Base-by-base conservation (phyloP, 2,797 vertebrate species). In the Typhlichthys subterraneus region DNA sequence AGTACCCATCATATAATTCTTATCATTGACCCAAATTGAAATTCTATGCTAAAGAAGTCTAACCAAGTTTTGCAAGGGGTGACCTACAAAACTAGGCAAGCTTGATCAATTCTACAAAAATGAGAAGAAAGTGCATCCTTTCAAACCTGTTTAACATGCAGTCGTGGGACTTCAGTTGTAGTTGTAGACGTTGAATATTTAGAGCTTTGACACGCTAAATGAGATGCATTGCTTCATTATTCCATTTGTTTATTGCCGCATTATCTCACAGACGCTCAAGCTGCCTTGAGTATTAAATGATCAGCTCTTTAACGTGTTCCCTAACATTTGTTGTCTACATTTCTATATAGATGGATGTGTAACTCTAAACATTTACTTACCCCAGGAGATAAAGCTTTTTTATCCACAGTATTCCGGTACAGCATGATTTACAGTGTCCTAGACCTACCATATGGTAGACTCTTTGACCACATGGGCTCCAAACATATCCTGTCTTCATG, bases 41-140 rank as follows among this genome's bases (percentile, higher is more conserved):
- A 73, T 77, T 76, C 76, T 79, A 63, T 81, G 77, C 71, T 69
- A 76, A 73, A 85, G 79, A 84, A 83, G 63, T 63, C 81, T 77
- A 75, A 77, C 74, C 72, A 78, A 70, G 73, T 70, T 85, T 59
- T 89, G 86, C 90, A 84, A 87, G 47, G 79, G 56, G 57, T 90
- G 91, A 93, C 91, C 92, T 92, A 93, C 80, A 92, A 92, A 92
- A 86, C 88, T 65, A 82, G 77, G 80, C 79, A 83, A 77, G 87
- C 91, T 87, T 90, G 85, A 91, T 83, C 73, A 88, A 81, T 88
- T 86, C 86, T 76, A 83, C 70, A 85, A 73, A 84, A 88, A 82
- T 78, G 69, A 80, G 80, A 79, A 71, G 80, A 83, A 75, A 71
- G 61, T 48, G 63, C 68, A 65, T 80, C 65, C 53, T 57, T 79